Evolutionary conservation across 2,797 vertebrate species (phyloP), one percentile per base, ranked within the genome.

Genomic region (Ptychadena robeensis): DNA sequence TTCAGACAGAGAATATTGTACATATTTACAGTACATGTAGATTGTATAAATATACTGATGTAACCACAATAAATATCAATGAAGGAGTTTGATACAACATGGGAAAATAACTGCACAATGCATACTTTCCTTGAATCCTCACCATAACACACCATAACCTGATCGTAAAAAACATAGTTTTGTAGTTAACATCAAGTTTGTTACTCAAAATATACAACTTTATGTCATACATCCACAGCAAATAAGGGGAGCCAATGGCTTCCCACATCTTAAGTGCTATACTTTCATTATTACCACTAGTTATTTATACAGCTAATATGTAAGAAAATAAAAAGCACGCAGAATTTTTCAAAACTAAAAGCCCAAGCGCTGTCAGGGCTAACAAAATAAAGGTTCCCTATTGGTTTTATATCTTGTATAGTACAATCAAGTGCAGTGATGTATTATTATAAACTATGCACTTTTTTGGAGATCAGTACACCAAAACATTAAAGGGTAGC

Each of bases 1-100:
- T 91, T 84, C 88, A 90, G 91, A 9, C 1, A 89, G 87, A 91
- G 89, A 88, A 88, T 89, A 89, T 87, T 88, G 91, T 90, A 92
- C 90, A 92, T 91, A 93, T 94, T 87, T 94, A 93, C 91, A 94
- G 86, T 87, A 90, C 86, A 90, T 91, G 91, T 92, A 91, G 89
- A 93, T 90, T 89, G 87, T 93, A 94, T 92, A 94, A 94, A 94
- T 94, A 94, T 93, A 93, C 91, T 91, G 71, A 80, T 82, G 81
- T 91, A 90, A 91, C 88, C 89, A 93, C 91, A 93, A 93, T 93
- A 93, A 94, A 94, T 93, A 94, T 89, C 88, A 92, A 91, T 70
- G 25, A 77, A 75, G 28, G 88, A 90, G 86, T 59, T 70, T 90
- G 89, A 91, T 91, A 91, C 67, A 89, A 91, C 89, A 91, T 91